Conservation (phyloP, 1,140 invertebrate genomes). For the Tetragnatha versicolor region DNA sequence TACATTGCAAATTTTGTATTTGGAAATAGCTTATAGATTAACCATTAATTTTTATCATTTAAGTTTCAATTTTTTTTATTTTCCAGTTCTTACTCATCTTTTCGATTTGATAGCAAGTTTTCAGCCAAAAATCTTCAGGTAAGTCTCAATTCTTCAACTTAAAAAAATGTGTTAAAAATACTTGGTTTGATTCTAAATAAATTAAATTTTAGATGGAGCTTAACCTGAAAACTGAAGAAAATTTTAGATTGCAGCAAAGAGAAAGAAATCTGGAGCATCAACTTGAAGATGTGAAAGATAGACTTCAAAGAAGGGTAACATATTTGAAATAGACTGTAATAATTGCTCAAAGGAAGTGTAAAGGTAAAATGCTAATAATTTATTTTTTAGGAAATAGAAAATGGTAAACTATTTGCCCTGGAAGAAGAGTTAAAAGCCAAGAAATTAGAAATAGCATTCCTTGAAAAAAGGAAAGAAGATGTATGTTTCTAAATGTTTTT, state of each 20-base stretch:
- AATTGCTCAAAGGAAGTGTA: too few relatives aligned
- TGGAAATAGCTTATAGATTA: background rate
- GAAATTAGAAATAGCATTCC: constrained; percentile 8
- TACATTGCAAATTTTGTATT: background rate
- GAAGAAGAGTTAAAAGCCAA: constrained; percentile 29
- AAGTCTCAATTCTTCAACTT: background rate
- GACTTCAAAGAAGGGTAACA: constrained; percentile 8
- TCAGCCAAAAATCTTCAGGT: constrained; percentile 10
- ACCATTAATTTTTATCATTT: background rate
- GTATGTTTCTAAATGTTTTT: constrained; percentile 8
- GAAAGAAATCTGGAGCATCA: constrained; percentile 14
- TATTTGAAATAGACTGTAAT: background rate
- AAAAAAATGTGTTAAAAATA: too few relatives aligned
- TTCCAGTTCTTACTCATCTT: background rate
- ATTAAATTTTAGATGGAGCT: constrained; percentile 34
- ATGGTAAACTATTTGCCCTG: background rate
- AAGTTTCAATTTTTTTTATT: background rate
- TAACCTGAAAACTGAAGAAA: constrained; percentile 24
- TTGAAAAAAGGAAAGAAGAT: constrained; percentile 29
- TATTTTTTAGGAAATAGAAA: constrained; percentile 40
- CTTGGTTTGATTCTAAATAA: background rate
- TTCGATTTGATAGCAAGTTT: constrained; percentile 4
- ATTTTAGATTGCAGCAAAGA: constrained; percentile 11
- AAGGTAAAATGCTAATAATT: too few relatives aligned
- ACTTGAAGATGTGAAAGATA: constrained; percentile 17